These are phyloP conservation scores for Branchinecta lindahli DNA, from an alignment of 1,140 invertebrate species.

Conservation along the genomic window DNA sequence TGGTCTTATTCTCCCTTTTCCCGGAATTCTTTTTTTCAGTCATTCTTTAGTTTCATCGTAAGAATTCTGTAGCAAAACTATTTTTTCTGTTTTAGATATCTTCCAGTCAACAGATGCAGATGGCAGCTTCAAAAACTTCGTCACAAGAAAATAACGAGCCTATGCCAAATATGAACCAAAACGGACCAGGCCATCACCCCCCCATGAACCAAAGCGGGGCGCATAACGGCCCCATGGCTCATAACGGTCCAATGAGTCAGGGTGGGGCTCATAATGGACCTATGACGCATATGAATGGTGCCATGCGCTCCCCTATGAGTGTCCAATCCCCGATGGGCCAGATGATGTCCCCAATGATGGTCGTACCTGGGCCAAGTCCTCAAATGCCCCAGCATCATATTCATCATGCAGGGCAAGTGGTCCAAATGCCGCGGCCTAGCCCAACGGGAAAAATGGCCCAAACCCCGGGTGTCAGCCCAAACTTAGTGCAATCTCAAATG, in stretches of 20 bases:
- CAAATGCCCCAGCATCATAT: slow-evolving; percentile 10
- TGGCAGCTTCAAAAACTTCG: too few relatives aligned
- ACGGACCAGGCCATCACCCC: too few relatives aligned
- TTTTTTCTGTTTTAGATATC: too few relatives aligned
- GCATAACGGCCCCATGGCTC: too few relatives aligned
- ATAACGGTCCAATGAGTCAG: neutral
- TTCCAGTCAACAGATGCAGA: too few relatives aligned
- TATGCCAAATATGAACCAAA: too few relatives aligned
- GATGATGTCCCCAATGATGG: slow-evolving; percentile 5
- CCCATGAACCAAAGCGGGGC: too few relatives aligned
- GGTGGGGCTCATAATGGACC: neutral
- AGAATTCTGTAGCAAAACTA: too few relatives aligned
- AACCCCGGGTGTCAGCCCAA: neutral
- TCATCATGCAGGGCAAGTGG: neutral
- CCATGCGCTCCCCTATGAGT: neutral
- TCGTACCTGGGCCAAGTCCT: neutral
- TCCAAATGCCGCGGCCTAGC: neutral
- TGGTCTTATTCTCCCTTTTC: too few relatives aligned
- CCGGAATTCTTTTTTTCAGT: too few relatives aligned
- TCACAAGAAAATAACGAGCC: too few relatives aligned
- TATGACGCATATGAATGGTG: neutral
- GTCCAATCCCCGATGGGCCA: neutral
- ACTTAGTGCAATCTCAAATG: neutral
- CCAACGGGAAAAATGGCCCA: neutral
- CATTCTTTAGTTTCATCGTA: too few relatives aligned